Conservation (phyloP, 2,113 vertebrate species). For the Pontoporia blainvillei region DNA sequence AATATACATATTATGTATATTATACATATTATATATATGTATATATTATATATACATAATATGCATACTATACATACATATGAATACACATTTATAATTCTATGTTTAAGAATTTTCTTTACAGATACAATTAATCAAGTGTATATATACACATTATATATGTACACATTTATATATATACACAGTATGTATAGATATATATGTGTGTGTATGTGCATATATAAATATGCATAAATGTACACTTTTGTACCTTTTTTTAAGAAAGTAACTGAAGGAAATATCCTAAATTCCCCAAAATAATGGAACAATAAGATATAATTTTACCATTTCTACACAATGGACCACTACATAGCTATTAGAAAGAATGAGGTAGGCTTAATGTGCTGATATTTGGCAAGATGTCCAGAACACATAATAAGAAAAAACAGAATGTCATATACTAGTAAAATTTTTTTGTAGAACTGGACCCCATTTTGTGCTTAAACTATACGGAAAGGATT, state of each 20-base stretch:
- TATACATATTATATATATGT: neutral
- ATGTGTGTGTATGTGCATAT: neutral
- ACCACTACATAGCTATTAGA: neutral
- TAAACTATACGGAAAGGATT: neutral
- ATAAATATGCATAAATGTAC: neutral
- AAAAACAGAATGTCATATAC: neutral
- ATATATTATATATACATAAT: neutral
- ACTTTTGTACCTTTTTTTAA: neutral
- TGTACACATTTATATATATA: neutral
- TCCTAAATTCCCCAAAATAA: neutral
- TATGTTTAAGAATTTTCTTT: neutral
- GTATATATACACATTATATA: neutral
- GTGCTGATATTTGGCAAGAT: neutral
- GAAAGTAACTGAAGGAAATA: neutral
- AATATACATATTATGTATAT: neutral
- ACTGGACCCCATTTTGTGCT: neutral
- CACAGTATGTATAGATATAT: neutral
- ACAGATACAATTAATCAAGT: neutral
- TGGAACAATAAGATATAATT: neutral
- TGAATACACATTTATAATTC: neutral
- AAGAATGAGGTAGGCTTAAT: neutral
- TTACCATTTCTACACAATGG: neutral
- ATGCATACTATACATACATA: neutral
- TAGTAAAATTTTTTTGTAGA: neutral
- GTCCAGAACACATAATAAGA: neutral